phyloP scores from a whole-genome alignment of 2,797 vertebrate species.

The Xiphorhynchus erythropygius region DNA sequence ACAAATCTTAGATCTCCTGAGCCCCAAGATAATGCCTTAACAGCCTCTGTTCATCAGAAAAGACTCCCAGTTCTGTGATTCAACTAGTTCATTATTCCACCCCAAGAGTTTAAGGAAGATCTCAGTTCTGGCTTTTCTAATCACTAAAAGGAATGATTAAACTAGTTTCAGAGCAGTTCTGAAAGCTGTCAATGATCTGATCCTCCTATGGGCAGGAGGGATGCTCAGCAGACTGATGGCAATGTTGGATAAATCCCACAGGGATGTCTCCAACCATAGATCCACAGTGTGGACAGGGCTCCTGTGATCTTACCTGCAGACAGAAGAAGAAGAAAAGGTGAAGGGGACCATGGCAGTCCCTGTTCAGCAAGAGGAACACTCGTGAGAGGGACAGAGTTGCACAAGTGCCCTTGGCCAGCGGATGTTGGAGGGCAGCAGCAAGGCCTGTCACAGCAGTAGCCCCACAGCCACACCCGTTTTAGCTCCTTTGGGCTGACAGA shows the following conservation, averaged over 20 bases:
- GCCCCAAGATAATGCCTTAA: neutral
- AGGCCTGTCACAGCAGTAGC: neutral
- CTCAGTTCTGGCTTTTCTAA: neutral
- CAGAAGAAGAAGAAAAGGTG: slow-evolving; percentile 3
- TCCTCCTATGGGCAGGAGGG: neutral
- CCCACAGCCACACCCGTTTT: neutral
- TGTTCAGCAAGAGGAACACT: neutral
- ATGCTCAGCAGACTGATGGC: neutral
- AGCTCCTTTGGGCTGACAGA: neutral
- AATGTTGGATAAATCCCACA: neutral
- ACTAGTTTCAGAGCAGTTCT: neutral
- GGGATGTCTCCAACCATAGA: neutral
- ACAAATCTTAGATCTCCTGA: slow-evolving; percentile 35
- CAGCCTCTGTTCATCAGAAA: slow-evolving; percentile 1
- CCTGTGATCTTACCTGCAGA: neutral
- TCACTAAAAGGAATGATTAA: neutral
- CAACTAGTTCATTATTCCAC: slow-evolving; percentile 15
- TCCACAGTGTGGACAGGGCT: neutral
- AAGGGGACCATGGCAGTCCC: slow-evolving; percentile 11
- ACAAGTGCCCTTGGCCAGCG: neutral
- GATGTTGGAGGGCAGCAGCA: neutral
- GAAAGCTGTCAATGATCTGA: neutral
- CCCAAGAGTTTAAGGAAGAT: slow-evolving; percentile 19
- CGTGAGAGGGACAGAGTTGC: neutral
- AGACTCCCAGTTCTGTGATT: slow-evolving; percentile 30